A percentile compares a stretch with the other conserved stretches of the same genome.
These are phyloP conservation scores for Drosophila repletoides DNA, from an alignment of 1,140 invertebrate genomes.

Conservation along the genomic window DNA sequence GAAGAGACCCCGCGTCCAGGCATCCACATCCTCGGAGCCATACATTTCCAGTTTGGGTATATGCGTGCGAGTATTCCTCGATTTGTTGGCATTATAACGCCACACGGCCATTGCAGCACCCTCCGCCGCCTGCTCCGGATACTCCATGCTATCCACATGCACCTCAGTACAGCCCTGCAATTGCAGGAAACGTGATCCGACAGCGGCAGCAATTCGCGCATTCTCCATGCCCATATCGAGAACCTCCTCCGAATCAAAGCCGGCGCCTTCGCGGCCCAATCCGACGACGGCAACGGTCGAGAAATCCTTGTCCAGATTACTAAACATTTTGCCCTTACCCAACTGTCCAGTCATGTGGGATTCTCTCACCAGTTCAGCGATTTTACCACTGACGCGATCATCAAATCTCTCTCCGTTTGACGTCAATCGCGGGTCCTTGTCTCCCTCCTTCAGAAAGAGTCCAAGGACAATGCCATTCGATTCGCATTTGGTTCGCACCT, in stretches of 20 bases:
- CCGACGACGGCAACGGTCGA: constrained; percentile 86
- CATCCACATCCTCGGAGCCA: constrained; percentile 82
- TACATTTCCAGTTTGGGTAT: constrained; percentile 83
- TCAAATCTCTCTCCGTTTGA: constrained; percentile 67
- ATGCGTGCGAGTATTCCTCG: constrained; percentile 82
- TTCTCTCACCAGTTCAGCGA: constrained; percentile 59
- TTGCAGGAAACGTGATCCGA: constrained; percentile 84
- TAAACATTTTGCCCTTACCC: constrained; percentile 84
- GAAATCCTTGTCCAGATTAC: constrained; percentile 85
- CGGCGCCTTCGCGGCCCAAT: constrained; percentile 85
- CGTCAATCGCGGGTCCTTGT: constrained; percentile 79
- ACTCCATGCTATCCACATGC: constrained; percentile 87
- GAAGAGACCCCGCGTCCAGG: constrained; percentile 89
- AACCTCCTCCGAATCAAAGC: constrained; percentile 85
- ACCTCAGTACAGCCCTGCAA: constrained; percentile 84
- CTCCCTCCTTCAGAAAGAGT: constrained; percentile 84
- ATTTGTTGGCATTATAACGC: constrained; percentile 87
- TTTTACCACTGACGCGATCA: constrained; percentile 59
- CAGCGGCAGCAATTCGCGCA: constrained; percentile 83
- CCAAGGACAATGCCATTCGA: constrained; percentile 46
- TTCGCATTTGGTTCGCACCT: constrained; percentile 41
- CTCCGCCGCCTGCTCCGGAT: constrained; percentile 89
- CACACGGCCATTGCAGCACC: constrained; percentile 86
- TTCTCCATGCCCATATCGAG: constrained; percentile 86
- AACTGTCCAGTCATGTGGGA: constrained; percentile 62